Evolutionary conservation across 2,888 invertebrate species (phyloP), one percentile per base, ranked within the genome.

Genomic region (Nebria salina): DNA sequence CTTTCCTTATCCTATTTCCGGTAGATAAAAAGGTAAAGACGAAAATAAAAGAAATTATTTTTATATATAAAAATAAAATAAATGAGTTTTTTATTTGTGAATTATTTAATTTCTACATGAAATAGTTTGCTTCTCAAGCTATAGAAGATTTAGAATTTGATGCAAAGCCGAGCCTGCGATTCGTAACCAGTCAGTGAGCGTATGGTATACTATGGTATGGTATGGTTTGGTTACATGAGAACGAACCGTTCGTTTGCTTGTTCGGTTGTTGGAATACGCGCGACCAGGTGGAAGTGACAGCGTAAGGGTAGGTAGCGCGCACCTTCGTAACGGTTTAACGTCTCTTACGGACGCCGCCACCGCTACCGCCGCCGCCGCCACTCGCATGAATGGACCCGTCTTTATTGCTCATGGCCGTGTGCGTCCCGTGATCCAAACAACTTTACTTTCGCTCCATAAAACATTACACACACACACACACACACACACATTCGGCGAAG

Each of bases 261-360:
- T 73, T 41, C 42, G 73, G 43, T 73, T 41, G 42, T 15, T 15
- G 73, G 73, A 64, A 64, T 64, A 64, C 75, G 65, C 25, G 75
- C 75, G 65, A 75, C 75, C 75, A 75, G 75, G 75, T 75, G 75
- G 75, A 75, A 75, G 65, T 65, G 75, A 75, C 75, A 75, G 75
- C 41, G 65, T 64, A 8, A 13, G 42, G 42, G 42, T 73, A 20
- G 43, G 15, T 11, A 34, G 11, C 15, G 42, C 42, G 26, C 73
- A 73, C 43, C 65, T 75, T 43, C 65, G 75, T 65, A 26, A 20
- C 75, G 75, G 75, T 64, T 75, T 75, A 75, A 75, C 43, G 75
- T 75, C 75, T 64, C 75, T 75, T 64, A 64, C 41, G 41, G 41
- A 75, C 15, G 54, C 54, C 20, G 68, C 68, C 68, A 9, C 68